Percentiles rank a stretch among this genome's conserved stretches.
Conservation (phyloP, 2,888 invertebrate species). For the Lithophane semibrunnea region DNA sequence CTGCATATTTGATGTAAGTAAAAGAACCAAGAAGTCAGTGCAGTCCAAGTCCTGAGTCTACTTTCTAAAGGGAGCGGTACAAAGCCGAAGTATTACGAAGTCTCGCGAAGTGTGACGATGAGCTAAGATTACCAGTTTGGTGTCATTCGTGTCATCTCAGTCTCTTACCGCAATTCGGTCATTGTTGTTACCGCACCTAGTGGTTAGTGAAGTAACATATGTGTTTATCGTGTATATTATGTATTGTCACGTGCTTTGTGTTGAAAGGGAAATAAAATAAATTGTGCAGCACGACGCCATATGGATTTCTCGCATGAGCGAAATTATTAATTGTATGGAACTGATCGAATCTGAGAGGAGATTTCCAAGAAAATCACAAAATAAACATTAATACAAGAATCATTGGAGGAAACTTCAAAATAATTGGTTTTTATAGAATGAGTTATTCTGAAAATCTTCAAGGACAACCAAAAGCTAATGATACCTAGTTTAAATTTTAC, state of each 20-base stretch:
- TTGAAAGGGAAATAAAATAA: conserved; percentile 30
- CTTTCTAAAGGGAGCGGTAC: conserved; percentile 43
- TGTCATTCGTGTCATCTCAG: conserved; percentile 38
- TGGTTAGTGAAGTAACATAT: conserved; percentile 41
- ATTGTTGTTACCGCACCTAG: conserved; percentile 46
- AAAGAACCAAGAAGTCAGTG: background rate
- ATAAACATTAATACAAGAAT: background rate
- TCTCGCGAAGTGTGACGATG: conserved; percentile 31
- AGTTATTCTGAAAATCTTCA: background rate
- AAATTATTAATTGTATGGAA: conserved; percentile 7
- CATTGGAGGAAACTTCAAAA: background rate
- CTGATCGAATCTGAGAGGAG: background rate
- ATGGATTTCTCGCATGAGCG: background rate
- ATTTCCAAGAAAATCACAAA: background rate
- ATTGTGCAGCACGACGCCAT: background rate
- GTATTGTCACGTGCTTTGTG: conserved; percentile 15
- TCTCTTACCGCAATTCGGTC: conserved; percentile 33
- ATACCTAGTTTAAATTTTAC: no score
- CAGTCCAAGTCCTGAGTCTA: conserved; percentile 1
- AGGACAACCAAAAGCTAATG: background rate
- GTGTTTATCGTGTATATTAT: conserved; percentile 36
- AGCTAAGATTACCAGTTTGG: conserved; percentile 47
- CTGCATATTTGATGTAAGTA: background rate
- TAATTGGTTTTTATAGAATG: background rate
- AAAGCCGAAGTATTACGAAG: conserved; percentile 36